Base-by-base conservation (phyloP, 1,140 invertebrate genomes). In the Euschistus heros region DNA sequence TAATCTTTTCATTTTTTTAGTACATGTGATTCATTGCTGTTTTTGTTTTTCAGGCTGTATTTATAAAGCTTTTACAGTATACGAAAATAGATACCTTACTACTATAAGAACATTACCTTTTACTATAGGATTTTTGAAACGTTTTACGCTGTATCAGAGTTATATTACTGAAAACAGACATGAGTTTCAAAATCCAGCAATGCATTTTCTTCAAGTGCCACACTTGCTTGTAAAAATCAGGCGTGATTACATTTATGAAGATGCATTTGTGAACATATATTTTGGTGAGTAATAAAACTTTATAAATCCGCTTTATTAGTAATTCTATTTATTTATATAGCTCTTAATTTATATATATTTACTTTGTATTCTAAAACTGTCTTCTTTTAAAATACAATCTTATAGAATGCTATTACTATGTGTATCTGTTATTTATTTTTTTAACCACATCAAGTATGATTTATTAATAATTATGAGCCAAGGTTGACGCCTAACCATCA, bases 191-290 rank as follows among this genome's bases (percentile, higher is more conserved):
- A 84, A 85, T 14, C 83, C 88, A 64, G 72, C 84, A 27, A 79
- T 82, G 1, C 83, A 87, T 65, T 89, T 91, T 72, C 79, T 89
- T 68, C 83, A 86, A 66, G 87, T 87, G 0, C 83, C 87, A 0
- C 80, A 81, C 24, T 91, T 94, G 63, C 82, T 85, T 69, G 82
- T 97, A 2, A 84, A 85, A 18, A 88, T 97, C 2, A 79, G 95
- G 59, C 80, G 96, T 63, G 91, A 89, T 71, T 94, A 95, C 78
- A 79, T 98, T 0, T 98, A 98, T 75, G 96, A 98, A 78, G 96
- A 98, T 79, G 92, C 95, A 0, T 97, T 94, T 76, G 92, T 95
- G 30, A 95, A 95, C 76, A 76, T 98, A 0, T 92, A 92, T 6
- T 81, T 82, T 42, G 1, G 89, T 93, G 71, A 97, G 95, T 80